phyloP scores from a whole-genome alignment of 2,797 vertebrate genomes.

The Craterocephalus amniculus region DNA sequence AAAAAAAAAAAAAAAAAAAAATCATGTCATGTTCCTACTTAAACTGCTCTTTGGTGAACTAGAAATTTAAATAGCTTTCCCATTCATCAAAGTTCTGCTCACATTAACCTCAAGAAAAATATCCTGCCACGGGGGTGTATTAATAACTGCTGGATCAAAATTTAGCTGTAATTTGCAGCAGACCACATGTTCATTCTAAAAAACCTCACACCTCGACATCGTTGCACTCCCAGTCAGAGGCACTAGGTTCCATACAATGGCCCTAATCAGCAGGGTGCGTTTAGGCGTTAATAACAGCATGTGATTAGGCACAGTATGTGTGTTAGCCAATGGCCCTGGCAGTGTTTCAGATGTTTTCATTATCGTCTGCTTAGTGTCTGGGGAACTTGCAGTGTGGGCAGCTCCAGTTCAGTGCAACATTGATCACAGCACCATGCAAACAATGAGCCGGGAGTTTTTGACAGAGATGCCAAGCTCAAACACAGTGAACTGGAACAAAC shows the following conservation, averaged over 20 bases:
- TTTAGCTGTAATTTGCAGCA: constrained; percentile 9
- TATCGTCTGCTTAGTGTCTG: constrained; percentile 74
- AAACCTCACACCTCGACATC: constrained; percentile 32
- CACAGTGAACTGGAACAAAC: constrained; percentile 65
- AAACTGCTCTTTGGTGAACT: constrained; percentile 15
- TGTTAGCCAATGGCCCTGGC: constrained; percentile 70
- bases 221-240: constrained; percentile 33
- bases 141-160: constrained; percentile 35
- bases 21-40: neutral
- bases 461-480: constrained; percentile 60
- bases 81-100: constrained; percentile 27
- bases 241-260: constrained; percentile 40
- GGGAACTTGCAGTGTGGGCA: constrained; percentile 70
- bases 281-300: constrained; percentile 71
- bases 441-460: constrained; percentile 73
- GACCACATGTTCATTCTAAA: constrained; percentile 23
- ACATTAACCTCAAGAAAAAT: constrained; percentile 4
- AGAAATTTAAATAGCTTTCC: constrained; percentile 11
- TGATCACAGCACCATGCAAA: constrained; percentile 73
- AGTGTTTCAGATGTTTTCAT: constrained; percentile 79
- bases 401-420: constrained; percentile 62
- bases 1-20: neutral
- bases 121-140: constrained; percentile 21
- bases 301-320: constrained; percentile 70
- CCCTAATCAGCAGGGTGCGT: constrained; percentile 60